Evolutionary conservation across 2,888 invertebrate species (phyloP).

Genomic region (Caenorhabditis sulstoni): DNA sequence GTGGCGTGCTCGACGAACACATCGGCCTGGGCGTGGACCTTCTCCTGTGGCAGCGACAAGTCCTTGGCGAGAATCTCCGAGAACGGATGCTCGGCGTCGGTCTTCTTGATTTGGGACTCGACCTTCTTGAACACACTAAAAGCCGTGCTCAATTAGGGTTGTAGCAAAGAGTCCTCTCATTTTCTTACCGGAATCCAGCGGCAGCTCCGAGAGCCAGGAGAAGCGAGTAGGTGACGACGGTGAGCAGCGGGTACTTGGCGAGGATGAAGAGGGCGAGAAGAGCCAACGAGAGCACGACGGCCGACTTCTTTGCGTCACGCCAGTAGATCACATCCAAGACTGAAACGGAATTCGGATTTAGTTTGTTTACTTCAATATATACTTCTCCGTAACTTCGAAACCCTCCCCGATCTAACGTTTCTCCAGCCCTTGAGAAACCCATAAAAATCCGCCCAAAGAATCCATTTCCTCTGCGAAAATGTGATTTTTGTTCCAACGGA

Average conservation of each 20-base stretch:
- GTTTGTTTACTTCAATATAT: background rate
- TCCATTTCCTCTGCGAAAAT: slow-evolving; percentile 1
- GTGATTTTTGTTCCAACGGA: background rate
- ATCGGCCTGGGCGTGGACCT: slow-evolving; percentile 91
- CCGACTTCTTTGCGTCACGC: slow-evolving; percentile 95
- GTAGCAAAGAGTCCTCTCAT: slow-evolving; percentile 85
- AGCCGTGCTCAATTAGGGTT: slow-evolving; percentile 84
- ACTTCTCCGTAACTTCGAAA: background rate
- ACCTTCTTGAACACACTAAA: slow-evolving; percentile 67
- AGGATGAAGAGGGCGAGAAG: slow-evolving; percentile 92
- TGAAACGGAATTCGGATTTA: slow-evolving; percentile 61
- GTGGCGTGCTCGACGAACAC: slow-evolving; percentile 91
- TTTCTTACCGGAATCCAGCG: slow-evolving; percentile 87
- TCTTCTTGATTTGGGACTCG: slow-evolving; percentile 86
- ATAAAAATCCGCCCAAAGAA: too few species aligned
- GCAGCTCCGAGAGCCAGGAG: slow-evolving; percentile 90
- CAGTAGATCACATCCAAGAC: slow-evolving; percentile 89
- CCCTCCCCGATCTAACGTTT: background rate
- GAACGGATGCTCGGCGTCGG: slow-evolving; percentile 96
- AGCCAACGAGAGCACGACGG: slow-evolving; percentile 92
- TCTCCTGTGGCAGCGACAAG: slow-evolving; percentile 91
- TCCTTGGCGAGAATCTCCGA: slow-evolving; percentile 92
- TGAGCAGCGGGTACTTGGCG: slow-evolving; percentile 83
- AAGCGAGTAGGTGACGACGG: slow-evolving; percentile 92
- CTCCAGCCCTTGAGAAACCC: background rate